phyloP scores from a whole-genome alignment of 1,140 invertebrate genomes.

The Ostrea denselamellosa region DNA sequence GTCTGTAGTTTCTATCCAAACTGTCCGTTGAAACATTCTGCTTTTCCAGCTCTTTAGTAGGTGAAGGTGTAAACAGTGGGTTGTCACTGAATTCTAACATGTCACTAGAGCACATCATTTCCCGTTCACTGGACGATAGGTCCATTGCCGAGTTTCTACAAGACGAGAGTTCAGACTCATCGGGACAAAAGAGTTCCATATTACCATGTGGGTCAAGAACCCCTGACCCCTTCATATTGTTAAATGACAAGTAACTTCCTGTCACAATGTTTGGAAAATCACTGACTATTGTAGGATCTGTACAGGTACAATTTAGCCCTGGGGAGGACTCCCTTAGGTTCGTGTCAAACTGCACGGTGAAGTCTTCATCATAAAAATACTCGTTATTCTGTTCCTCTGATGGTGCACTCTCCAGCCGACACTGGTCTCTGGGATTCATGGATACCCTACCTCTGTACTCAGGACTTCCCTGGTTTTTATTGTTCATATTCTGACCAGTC shows the following conservation, averaged over 20 bases:
- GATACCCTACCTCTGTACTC: conserved; percentile 38
- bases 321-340: conserved; percentile 67
- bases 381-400: conserved; percentile 69
- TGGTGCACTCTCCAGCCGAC: conserved; percentile 38
- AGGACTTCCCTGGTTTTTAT: conserved; percentile 54
- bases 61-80: conserved; percentile 73
- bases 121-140: conserved; percentile 72
- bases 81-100: conserved; percentile 74
- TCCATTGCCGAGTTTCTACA: conserved; percentile 73
- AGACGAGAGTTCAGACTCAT: conserved; percentile 72
- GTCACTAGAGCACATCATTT: conserved; percentile 76
- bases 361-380: conserved; percentile 76
- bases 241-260: conserved; percentile 73
- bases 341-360: conserved; percentile 74
- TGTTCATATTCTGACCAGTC: conserved; percentile 49
- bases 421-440: neutral
- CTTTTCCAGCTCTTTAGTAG: conserved; percentile 58
- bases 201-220: conserved; percentile 30
- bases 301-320: conserved; percentile 49
- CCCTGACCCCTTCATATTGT: conserved; percentile 59
- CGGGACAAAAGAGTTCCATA: conserved; percentile 60
- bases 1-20: conserved; percentile 59
- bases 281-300: conserved; percentile 49
- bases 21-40: conserved; percentile 68
- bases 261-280: conserved; percentile 70